A percentile compares a stretch with the other conserved stretches of the same genome.
Conservation (phyloP, 2,888 invertebrate species). For the Brachypterus glaber region DNA sequence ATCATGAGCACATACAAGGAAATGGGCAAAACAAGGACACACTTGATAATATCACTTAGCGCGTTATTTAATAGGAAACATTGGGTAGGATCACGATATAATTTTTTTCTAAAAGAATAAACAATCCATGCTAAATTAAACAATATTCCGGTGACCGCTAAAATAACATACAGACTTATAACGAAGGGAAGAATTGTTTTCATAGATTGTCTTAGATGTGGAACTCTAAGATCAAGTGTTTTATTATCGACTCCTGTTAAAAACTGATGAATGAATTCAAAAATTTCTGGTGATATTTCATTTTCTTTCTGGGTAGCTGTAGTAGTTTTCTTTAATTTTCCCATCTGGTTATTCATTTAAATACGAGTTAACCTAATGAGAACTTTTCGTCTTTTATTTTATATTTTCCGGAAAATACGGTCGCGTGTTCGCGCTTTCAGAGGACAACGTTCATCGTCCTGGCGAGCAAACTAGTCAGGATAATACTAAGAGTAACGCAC, state of each 20-base stretch:
- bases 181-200: conserved; percentile 50
- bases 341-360: too few relatives aligned
- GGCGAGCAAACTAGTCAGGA: too few relatives aligned
- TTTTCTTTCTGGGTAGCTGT: too few relatives aligned
- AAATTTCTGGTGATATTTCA: background rate
- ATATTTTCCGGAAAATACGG: too few relatives aligned
- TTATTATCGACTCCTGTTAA: background rate
- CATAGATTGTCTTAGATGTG: conserved; percentile 50
- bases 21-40: conserved; percentile 57
- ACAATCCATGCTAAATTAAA: conserved; percentile 51
- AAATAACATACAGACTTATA: conserved; percentile 50
- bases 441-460: too few relatives aligned
- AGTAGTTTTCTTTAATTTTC: too few relatives aligned
- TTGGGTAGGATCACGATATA: conserved; percentile 55
- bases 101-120: conserved; percentile 44
- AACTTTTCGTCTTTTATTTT: too few relatives aligned
- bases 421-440: too few relatives aligned
- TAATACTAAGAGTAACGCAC: too few relatives aligned
- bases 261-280: background rate
- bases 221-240: conserved; percentile 46
- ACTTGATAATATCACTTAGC: conserved; percentile 56
- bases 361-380: too few relatives aligned
- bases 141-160: conserved; percentile 48
- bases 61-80: conserved; percentile 58
- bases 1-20: conserved; percentile 57